phyloP scores from a whole-genome alignment of 2,888 invertebrate genomes.

The Plagodis dolabraria region DNA sequence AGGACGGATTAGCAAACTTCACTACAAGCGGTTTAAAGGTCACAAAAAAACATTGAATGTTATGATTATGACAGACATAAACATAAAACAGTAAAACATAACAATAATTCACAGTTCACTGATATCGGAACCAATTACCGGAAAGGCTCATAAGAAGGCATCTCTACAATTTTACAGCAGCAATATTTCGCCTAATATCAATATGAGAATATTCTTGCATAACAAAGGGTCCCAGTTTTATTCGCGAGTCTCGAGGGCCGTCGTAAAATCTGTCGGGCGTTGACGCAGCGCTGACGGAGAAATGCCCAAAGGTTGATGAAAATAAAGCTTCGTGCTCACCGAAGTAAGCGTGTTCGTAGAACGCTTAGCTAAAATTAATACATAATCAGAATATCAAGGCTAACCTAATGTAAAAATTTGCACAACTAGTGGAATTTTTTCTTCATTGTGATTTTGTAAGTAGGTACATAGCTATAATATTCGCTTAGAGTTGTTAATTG shows the following conservation, averaged over 20 bases:
- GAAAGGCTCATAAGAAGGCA: slow-evolving; percentile 25
- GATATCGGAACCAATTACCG: slow-evolving; percentile 31
- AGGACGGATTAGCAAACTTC: too few relatives aligned
- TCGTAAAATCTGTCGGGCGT: slow-evolving; percentile 45
- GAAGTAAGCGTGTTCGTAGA: background rate
- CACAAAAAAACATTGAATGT: too few relatives aligned
- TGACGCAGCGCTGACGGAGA: slow-evolving; percentile 44
- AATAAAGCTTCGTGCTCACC: background rate
- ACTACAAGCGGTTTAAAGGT: too few relatives aligned
- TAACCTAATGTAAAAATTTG: background rate
- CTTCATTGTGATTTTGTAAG: too few relatives aligned
- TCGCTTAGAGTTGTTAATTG: too few relatives aligned
- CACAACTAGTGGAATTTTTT: too few relatives aligned
- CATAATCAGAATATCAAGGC: too few relatives aligned
- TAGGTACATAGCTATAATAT: too few relatives aligned
- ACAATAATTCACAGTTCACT: slow-evolving; percentile 17
- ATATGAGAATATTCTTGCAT: slow-evolving; percentile 54
- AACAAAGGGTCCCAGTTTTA: slow-evolving; percentile 60
- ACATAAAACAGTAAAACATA: slow-evolving; percentile 3
- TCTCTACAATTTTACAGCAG: slow-evolving; percentile 26
- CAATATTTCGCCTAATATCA: slow-evolving; percentile 44
- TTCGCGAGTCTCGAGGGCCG: slow-evolving; percentile 51
- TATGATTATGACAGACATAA: background rate
- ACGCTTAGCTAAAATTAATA: background rate
- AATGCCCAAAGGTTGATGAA: slow-evolving; percentile 24